Conservation (phyloP, 2,113 vertebrate species). For the Rallus limicola region DNA sequence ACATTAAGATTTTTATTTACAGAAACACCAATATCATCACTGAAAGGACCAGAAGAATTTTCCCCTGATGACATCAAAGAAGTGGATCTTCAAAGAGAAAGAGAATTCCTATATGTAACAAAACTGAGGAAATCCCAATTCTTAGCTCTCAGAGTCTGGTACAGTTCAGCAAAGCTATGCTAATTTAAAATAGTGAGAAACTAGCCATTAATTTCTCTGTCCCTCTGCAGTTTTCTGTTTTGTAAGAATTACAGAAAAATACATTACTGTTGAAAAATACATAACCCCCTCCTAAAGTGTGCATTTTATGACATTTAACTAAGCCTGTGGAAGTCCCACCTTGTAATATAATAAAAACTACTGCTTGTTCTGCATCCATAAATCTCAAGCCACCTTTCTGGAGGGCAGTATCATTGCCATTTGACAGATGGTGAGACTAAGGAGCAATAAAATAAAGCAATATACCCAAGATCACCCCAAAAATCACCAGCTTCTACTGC, state of each 20-base stretch:
- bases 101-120: neutral
- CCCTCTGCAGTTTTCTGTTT: neutral
- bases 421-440: slow-evolving; percentile 2
- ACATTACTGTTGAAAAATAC: neutral
- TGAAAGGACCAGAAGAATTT: neutral
- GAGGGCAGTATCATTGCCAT: neutral
- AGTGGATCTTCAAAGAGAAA: neutral
- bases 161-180: neutral
- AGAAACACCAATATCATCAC: neutral
- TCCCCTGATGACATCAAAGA: slow-evolving; percentile 19
- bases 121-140: neutral
- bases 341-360: slow-evolving; percentile 32
- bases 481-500: neutral
- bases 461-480: neutral
- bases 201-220: neutral
- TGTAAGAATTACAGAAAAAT: neutral
- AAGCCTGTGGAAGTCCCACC: neutral
- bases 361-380: neutral
- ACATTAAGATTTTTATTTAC: neutral
- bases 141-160: neutral
- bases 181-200: neutral
- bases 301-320: slow-evolving; percentile 7
- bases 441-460: neutral
- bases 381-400: slow-evolving; percentile 9
- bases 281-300: neutral